Evolutionary conservation across 2,797 vertebrate genomes (phyloP).

Genomic region (Erethizon dorsatum): DNA sequence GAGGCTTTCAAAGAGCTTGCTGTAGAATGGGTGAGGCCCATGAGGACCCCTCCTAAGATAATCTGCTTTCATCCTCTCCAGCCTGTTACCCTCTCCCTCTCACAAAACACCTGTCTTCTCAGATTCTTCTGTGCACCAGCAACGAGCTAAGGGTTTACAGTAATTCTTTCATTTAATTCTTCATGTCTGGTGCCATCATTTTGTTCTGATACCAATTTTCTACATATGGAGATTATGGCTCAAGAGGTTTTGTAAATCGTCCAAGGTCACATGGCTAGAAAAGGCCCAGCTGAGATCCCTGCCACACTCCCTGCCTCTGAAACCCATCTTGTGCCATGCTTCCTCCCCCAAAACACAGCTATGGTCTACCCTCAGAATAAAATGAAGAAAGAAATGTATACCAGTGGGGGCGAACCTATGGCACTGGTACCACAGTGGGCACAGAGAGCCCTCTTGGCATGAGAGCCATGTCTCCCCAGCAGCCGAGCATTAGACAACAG

Average conservation of each 20-base stretch:
- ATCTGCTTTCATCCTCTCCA: not conserved
- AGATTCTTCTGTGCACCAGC: not conserved
- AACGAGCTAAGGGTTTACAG: not conserved
- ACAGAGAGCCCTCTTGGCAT: not conserved
- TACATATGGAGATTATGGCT: not conserved
- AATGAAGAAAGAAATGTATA: not conserved
- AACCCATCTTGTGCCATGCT: rapidly evolving
- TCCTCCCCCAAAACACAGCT: not conserved
- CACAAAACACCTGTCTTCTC: not conserved
- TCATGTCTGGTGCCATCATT: not conserved
- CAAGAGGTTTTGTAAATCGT: not conserved
- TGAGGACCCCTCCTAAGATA: not conserved
- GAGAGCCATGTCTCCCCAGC: not conserved
- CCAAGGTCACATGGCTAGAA: not conserved
- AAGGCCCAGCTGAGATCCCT: not conserved
- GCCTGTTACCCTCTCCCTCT: not conserved
- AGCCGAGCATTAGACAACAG: not conserved
- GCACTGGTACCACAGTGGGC: not conserved
- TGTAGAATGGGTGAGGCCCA: not conserved
- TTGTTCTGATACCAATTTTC: not conserved
- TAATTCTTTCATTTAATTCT: not conserved
- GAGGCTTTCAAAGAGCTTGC: not conserved
- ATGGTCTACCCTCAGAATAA: not conserved
- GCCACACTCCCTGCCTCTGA: not conserved
- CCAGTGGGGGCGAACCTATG: not conserved